phyloP scores from a whole-genome alignment of 1,140 invertebrate genomes.

The Oryzaephilus surinamensis region DNA sequence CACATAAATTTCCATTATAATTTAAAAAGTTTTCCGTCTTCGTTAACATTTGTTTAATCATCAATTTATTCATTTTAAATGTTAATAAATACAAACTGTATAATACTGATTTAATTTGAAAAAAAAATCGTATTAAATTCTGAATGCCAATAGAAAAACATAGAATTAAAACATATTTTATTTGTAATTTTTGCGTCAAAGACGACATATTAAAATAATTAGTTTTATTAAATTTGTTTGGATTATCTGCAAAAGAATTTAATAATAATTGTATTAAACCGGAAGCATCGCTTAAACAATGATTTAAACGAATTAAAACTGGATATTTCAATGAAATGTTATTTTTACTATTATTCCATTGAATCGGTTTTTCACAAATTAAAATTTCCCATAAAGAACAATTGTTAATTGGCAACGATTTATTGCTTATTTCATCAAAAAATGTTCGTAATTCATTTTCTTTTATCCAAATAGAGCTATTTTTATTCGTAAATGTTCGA shows the following conservation, averaged over 20 bases:
- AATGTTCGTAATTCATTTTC: not conserved
- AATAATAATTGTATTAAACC: not conserved
- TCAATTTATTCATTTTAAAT: too few relatives aligned
- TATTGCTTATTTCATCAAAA: not conserved
- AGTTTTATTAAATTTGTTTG: not conserved
- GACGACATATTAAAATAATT: not conserved
- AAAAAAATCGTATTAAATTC: too few relatives aligned
- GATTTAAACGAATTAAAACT: not conserved
- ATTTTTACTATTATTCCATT: not conserved
- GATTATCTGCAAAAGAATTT: not conserved
- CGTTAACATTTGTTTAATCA: too few relatives aligned
- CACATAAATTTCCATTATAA: not conserved
- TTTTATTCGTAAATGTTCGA: not conserved
- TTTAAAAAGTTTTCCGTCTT: not conserved
- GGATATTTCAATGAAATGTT: too few relatives aligned
- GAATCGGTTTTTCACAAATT: not conserved
- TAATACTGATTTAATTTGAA: not conserved
- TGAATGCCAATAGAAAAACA: too few relatives aligned
- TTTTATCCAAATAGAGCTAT: too few relatives aligned
- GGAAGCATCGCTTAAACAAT: not conserved
- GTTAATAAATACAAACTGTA: not conserved
- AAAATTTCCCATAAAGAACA: constrained; percentile 1
- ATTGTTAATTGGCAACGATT: not conserved
- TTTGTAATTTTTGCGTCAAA: not conserved
- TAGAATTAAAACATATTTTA: too few relatives aligned